Evolutionary conservation across 2,888 invertebrate species (phyloP).

Genomic region (Cheilosia vulpina): DNA sequence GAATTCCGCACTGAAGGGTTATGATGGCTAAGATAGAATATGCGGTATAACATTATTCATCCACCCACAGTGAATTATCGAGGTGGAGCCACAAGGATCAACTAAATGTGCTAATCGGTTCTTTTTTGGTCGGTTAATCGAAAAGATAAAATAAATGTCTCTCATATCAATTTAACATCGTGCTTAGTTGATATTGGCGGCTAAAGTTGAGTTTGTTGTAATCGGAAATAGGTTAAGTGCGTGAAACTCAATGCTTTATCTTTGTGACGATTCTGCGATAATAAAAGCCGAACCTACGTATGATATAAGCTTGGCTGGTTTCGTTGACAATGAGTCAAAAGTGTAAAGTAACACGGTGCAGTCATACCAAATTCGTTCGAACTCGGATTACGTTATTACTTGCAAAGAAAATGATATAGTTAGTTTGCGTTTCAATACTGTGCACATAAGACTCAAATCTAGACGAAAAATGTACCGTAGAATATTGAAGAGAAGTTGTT

Average conservation of each 20-base stretch:
- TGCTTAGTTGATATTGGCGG: neutral
- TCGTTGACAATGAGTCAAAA: neutral
- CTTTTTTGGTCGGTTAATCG: neutral
- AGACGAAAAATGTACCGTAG: no score
- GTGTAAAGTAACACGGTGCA: no score
- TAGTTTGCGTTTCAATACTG: no score
- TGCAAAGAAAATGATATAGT: no score
- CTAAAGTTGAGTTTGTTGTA: neutral
- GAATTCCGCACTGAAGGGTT: slow-evolving; percentile 30
- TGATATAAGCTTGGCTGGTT: neutral
- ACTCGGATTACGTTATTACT: no score
- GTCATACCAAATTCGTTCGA: no score
- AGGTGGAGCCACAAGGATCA: slow-evolving; percentile 1
- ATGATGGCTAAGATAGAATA: neutral
- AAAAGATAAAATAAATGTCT: slow-evolving; percentile 13
- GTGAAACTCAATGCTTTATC: slow-evolving; percentile 11
- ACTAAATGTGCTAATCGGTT: neutral
- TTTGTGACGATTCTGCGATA: slow-evolving; percentile 5
- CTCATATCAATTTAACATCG: neutral
- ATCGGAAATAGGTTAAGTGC: slow-evolving; percentile 29
- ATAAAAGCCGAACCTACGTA: neutral
- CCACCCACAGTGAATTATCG: slow-evolving; percentile 2
- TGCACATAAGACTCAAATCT: no score
- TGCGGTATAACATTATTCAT: slow-evolving; percentile 7
- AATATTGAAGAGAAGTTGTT: no score